Evolutionary conservation across 2,113 vertebrate genomes (phyloP).

Genomic region (Danio rerio): GRCz12tu NC_133194.1:18698501-18699000

Average conservation of each 20-base stretch:
- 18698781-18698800: slow-evolving; percentile 79
- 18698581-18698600: slow-evolving; percentile 88
- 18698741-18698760: slow-evolving; percentile 86
- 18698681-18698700: slow-evolving; percentile 83
- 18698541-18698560: slow-evolving; percentile 88
- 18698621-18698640: slow-evolving; percentile 84
- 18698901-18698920: background rate
- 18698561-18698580: slow-evolving; percentile 88
- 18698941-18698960: background rate
- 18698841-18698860: slow-evolving; percentile 10
- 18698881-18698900: background rate
- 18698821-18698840: slow-evolving; percentile 83
- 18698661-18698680: slow-evolving; percentile 94
- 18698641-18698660: slow-evolving; percentile 85
- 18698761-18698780: slow-evolving; percentile 81
- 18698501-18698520: slow-evolving; percentile 86
- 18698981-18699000: slow-evolving; percentile 4
- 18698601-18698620: slow-evolving; percentile 85
- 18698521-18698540: slow-evolving; percentile 87
- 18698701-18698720: slow-evolving; percentile 83
- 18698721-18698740: slow-evolving; percentile 83
- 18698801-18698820: slow-evolving; percentile 89
- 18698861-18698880: background rate
- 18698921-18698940: background rate
- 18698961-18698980: background rate